Evolutionary conservation across 2,888 invertebrate genomes (phyloP).

Genomic region (Esperia sulphurella): DNA sequence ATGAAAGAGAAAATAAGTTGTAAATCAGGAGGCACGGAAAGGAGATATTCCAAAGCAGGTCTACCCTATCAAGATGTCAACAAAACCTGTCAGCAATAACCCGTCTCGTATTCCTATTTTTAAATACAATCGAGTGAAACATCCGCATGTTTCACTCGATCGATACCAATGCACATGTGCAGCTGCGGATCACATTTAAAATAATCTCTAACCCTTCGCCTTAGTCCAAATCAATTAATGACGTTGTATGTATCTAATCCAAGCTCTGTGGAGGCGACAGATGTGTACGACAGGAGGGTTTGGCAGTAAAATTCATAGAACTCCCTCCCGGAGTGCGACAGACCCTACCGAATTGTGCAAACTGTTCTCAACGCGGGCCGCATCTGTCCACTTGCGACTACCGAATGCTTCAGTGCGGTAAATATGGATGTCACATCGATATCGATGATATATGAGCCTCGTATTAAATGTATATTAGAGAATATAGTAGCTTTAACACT

Average conservation of each 20-base stretch:
- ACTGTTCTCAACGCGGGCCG: constrained; percentile 55
- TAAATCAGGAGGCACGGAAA: no score
- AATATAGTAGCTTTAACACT: no score
- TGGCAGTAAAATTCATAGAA: constrained; percentile 58
- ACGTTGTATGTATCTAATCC: constrained; percentile 70
- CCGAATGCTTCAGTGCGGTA: constrained; percentile 22
- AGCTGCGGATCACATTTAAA: constrained; percentile 42
- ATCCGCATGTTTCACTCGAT: constrained; percentile 10
- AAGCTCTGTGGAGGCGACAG: constrained; percentile 60
- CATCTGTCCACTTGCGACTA: constrained; percentile 72
- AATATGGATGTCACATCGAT: constrained; percentile 13
- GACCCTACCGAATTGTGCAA: constrained; percentile 72
- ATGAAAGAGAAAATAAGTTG: neutral
- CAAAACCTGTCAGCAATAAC: neutral
- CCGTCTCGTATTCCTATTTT: neutral
- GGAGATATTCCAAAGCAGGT: no score
- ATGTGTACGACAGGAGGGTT: constrained; percentile 70
- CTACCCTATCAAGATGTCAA: neutral
- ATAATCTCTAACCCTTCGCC: constrained; percentile 58
- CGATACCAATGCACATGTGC: constrained; percentile 22
- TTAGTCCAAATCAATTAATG: constrained; percentile 68
- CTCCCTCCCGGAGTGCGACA: constrained; percentile 50
- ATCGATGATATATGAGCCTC: constrained; percentile 17
- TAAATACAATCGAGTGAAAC: constrained; percentile 2
- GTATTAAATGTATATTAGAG: no score